Conservation (phyloP, 2,888 invertebrate genomes). For the Leptarthrus brevirostris region DNA sequence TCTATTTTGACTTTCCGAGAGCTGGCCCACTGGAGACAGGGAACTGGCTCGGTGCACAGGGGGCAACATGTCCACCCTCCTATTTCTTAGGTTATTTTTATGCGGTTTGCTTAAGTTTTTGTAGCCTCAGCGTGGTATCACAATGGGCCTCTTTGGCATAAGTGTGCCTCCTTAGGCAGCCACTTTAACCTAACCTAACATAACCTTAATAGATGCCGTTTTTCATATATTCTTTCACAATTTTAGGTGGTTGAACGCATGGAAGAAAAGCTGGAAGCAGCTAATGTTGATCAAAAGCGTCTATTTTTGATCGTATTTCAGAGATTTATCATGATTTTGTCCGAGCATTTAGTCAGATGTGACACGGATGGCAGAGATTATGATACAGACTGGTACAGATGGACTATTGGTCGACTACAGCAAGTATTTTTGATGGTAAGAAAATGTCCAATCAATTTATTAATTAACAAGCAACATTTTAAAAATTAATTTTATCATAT, state of each 20-base stretch:
- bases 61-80: too few relatives aligned
- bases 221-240: too few relatives aligned
- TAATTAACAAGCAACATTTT: background rate
- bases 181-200: too few relatives aligned
- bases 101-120: too few relatives aligned
- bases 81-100: too few relatives aligned
- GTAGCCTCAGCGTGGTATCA: too few relatives aligned
- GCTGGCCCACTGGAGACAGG: too few relatives aligned
- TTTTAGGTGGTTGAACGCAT: conserved; percentile 94
- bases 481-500: conserved; percentile 57
- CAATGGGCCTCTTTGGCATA: too few relatives aligned
- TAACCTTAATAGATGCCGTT: too few relatives aligned
- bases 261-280: conserved; percentile 94
- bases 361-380: conserved; percentile 94
- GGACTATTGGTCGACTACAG: conserved; percentile 93
- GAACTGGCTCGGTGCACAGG: too few relatives aligned
- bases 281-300: conserved; percentile 96
- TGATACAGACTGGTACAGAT: conserved; percentile 95
- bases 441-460: background rate
- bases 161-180: too few relatives aligned
- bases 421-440: conserved; percentile 94
- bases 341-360: conserved; percentile 92
- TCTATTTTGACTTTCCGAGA: too few relatives aligned
- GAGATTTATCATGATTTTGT: conserved; percentile 97
- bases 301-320: conserved; percentile 97